A percentile compares a stretch with the other conserved stretches of the same genome.
Evolutionary conservation across 2,888 invertebrate species (phyloP).

Genomic region (Asteroscopus sphinx): DNA sequence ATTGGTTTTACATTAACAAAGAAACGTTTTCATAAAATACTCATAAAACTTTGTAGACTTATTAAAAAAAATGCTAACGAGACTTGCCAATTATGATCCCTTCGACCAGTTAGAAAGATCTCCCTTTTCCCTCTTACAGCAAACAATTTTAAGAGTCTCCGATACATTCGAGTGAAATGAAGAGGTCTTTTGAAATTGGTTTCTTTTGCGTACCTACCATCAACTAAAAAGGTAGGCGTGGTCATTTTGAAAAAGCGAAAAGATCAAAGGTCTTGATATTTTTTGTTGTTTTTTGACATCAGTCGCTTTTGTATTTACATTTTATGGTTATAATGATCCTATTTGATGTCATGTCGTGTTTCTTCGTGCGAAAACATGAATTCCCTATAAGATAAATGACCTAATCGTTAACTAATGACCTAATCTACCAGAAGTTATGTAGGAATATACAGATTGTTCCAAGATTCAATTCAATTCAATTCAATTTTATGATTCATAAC

Average conservation of each 20-base stretch:
- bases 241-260: conserved; percentile 73
- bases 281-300: conserved; percentile 66
- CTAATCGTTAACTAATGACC: too few relatives aligned
- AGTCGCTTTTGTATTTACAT: conserved; percentile 57
- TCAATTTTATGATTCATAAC: too few relatives aligned
- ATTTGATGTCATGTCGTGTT: background rate
- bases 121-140: conserved; percentile 8
- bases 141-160: background rate
- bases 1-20: conserved; percentile 78
- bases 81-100: conserved; percentile 77
- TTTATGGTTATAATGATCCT: conserved; percentile 21
- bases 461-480: too few relatives aligned
- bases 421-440: too few relatives aligned
- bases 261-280: conserved; percentile 75
- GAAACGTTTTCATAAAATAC: conserved; percentile 77
- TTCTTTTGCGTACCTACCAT: conserved; percentile 72
- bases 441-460: too few relatives aligned
- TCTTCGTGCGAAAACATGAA: background rate
- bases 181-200: conserved; percentile 37
- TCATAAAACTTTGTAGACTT: conserved; percentile 82
- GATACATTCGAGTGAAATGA: conserved; percentile 1
- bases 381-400: too few relatives aligned
- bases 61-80: conserved; percentile 84
- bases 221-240: conserved; percentile 80
- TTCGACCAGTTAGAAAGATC: conserved; percentile 57